Percentiles rank a stretch among this genome's conserved stretches.
These are phyloP conservation scores for Synergus itoensis DNA, from an alignment of 2,888 invertebrate genomes.

Conservation along the genomic window DNA sequence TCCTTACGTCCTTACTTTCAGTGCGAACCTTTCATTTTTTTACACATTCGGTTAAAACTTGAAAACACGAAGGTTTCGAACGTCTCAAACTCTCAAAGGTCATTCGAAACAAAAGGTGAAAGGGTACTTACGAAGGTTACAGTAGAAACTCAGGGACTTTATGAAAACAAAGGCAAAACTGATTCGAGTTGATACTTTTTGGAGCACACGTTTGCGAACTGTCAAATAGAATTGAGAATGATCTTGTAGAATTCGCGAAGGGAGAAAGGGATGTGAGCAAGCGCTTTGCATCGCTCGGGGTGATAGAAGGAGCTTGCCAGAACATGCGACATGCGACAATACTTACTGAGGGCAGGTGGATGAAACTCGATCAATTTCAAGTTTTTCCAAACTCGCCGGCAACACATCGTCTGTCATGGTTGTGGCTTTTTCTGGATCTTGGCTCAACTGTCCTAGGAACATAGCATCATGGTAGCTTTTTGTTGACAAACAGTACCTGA, in stretches of 20 bases:
- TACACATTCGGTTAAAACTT: neutral
- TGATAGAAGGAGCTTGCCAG: slow-evolving; percentile 8
- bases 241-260: neutral
- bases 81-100: neutral
- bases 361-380: slow-evolving; percentile 52
- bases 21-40: neutral
- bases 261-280: slow-evolving; percentile 45
- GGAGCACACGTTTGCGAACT: neutral
- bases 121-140: slow-evolving; percentile 27
- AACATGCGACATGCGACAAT: slow-evolving; percentile 30
- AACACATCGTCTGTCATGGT: slow-evolving; percentile 57
- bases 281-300: slow-evolving; percentile 50
- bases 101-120: slow-evolving; percentile 29
- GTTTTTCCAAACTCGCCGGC: slow-evolving; percentile 58
- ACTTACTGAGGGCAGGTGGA: slow-evolving; percentile 65
- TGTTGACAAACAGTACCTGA: slow-evolving; percentile 60
- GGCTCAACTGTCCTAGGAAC: slow-evolving; percentile 54
- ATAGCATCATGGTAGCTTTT: slow-evolving; percentile 59
- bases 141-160: slow-evolving; percentile 30
- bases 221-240: neutral
- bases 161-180: neutral
- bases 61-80: neutral
- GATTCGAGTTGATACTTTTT: neutral
- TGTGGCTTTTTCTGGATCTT: slow-evolving; percentile 49
- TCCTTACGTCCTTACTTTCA: neutral